A percentile compares a stretch with the other conserved stretches of the same genome.
phyloP scores from a whole-genome alignment of 64 coral and sea anemone genomes.

The Cladopsammia gracilis region DNA sequence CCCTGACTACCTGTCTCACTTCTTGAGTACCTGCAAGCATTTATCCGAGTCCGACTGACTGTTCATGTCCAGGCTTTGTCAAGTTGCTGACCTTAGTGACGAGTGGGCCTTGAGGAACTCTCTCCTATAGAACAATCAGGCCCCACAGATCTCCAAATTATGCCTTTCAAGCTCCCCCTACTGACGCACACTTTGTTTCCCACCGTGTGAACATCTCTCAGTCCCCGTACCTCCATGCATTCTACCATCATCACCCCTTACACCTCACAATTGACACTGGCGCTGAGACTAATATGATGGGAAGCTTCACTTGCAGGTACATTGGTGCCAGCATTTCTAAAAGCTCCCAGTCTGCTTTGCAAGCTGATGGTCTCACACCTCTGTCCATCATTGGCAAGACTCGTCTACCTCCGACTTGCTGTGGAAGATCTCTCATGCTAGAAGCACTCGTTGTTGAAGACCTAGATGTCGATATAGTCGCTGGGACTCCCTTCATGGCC shows the following conservation, averaged over 20 bases:
- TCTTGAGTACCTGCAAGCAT: no score
- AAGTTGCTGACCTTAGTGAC: no score
- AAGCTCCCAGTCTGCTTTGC: slow-evolving; percentile 19
- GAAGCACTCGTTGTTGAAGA: slow-evolving; percentile 54
- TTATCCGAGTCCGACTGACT: no score
- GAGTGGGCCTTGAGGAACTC: no score
- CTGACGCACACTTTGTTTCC: not conserved
- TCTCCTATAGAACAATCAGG: not conserved
- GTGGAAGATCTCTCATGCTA: slow-evolving; percentile 9
- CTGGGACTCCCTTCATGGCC: slow-evolving; percentile 50
- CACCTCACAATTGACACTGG: slow-evolving; percentile 27
- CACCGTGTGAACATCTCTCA: slow-evolving; percentile 23
- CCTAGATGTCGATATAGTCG: slow-evolving; percentile 52
- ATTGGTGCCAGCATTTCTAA: slow-evolving; percentile 21
- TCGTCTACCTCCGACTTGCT: not conserved
- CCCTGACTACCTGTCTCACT: no score
- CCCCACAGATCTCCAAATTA: not conserved
- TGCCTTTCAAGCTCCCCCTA: not conserved
- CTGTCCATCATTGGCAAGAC: slow-evolving; percentile 26
- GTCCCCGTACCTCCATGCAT: slow-evolving; percentile 40
- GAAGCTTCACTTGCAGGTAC: slow-evolving; percentile 2
- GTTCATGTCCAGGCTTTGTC: no score
- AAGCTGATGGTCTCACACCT: slow-evolving; percentile 64
- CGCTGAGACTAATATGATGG: slow-evolving; percentile 57
- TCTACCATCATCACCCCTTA: slow-evolving; percentile 41